Evolutionary conservation across 2,888 invertebrate species (phyloP), one percentile per base, ranked within the genome.

Genomic region (Noctua janthina): DNA sequence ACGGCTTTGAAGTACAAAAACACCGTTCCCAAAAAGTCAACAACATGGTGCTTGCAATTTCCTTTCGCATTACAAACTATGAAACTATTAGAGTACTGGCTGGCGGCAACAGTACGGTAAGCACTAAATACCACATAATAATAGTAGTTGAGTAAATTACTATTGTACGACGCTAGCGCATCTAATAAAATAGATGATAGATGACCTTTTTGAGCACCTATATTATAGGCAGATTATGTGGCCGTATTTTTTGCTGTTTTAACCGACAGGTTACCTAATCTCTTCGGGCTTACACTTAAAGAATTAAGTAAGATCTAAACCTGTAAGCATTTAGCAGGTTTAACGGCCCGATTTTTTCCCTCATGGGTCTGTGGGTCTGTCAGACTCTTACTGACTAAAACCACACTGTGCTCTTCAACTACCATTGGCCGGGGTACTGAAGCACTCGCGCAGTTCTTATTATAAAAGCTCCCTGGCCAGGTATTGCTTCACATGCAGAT

Each of bases 101-200:
- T 8, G 35, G 29, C 10, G 20, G 2, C 51, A 54, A 76, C 54
- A 39, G 39, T n/a, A n/a, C n/a, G n/a, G n/a, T 43, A 10, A 46
- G 20, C 54, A 79, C 35, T 35, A 54, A 78, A 79, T 49, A 80
- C 49, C 35, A 80, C 81, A 51, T 72, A 68, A 83, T 66, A 71
- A 77, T 67, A 56, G n/a, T 43, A 67, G 59, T 51, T 54, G 46
- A 29, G 17, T 49, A 69, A 83, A 83, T 67, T 71, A 54, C 78
- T 82, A 70, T 70, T 78, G 83, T 67, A 39, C 29, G 20, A 56
- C 35, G 62, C 73, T 82, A 71, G 82, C 82, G 64, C 70, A 83
- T 84, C 74, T 83, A 83, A 83, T 84, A 39, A 69, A 51, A 68
- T 68, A 20, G 13, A 62, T 76, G 54, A 82, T n/a, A 69, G 23